Conservation (phyloP, 2,113 vertebrate species). For the Corvus hawaiiensis region DNA sequence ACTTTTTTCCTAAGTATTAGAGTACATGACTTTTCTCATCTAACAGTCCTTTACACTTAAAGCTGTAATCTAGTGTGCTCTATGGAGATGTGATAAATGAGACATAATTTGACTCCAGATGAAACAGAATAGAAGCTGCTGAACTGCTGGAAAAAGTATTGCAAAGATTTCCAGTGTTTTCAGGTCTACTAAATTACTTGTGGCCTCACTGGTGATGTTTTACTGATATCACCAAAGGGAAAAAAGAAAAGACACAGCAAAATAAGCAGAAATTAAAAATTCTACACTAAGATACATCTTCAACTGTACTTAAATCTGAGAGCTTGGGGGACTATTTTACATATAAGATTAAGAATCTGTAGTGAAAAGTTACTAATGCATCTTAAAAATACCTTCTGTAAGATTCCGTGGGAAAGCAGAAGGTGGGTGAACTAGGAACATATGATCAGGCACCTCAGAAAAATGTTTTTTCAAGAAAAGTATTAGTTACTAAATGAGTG, state of each 20-base stretch:
- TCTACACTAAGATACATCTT: not conserved
- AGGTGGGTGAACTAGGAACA: not conserved
- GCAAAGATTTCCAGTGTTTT: not conserved
- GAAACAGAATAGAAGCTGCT: not conserved
- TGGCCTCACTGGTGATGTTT: not conserved
- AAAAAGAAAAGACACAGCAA: not conserved
- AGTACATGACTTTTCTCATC: not conserved
- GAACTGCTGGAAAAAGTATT: not conserved
- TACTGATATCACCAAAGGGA: not conserved
- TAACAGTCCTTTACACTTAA: not conserved
- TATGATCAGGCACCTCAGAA: not conserved
- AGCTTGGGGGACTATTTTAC: not conserved
- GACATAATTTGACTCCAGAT: not conserved
- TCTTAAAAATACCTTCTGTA: not conserved
- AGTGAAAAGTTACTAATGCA: not conserved
- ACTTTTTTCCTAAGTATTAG: not conserved
- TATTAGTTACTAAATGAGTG: not conserved
- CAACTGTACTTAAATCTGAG: not conserved
- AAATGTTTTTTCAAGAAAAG: not conserved
- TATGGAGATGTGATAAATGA: not conserved
- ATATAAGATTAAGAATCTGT: not conserved
- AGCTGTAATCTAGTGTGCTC: not conserved
- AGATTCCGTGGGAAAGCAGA: not conserved
- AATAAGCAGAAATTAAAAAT: not conserved
- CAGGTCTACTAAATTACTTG: not conserved